Conservation (phyloP, 2,797 vertebrate genomes). For the Ceyx erithaca region DNA sequence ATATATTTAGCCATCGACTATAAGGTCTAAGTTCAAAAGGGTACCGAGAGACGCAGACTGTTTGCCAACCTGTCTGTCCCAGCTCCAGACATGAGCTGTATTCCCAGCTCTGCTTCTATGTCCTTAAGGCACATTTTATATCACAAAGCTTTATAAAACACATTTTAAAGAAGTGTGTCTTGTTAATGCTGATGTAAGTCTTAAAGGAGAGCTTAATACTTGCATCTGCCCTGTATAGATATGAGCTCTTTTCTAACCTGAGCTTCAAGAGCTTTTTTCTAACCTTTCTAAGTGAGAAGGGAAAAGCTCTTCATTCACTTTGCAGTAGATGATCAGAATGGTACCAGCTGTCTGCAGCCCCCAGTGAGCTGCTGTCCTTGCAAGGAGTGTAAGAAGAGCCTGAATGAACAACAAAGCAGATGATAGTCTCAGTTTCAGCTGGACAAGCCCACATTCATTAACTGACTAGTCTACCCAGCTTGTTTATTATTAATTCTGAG, state of each 20-base stretch:
- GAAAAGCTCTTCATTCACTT: background rate
- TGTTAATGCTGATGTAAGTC: background rate
- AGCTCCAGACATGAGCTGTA: background rate
- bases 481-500: slow-evolving; percentile 40
- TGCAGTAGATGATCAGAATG: background rate
- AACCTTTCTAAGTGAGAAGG: background rate
- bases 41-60: background rate
- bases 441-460: background rate
- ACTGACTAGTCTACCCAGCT: background rate
- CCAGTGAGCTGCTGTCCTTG: fast-evolving
- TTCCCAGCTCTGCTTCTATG: background rate
- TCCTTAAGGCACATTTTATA: background rate
- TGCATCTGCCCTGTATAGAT: background rate
- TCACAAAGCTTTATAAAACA: background rate
- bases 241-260: too few species aligned
- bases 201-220: background rate
- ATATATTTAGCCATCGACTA: background rate
- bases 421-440: background rate
- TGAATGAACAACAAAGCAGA: background rate
- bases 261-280: too few species aligned
- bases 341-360: fast-evolving
- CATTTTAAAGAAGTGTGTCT: background rate
- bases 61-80: fast-evolving
- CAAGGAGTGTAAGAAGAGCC: background rate
- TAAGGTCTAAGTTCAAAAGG: background rate